phyloP scores from a whole-genome alignment of 2,113 vertebrate species.

The Caracal caracal region DNA sequence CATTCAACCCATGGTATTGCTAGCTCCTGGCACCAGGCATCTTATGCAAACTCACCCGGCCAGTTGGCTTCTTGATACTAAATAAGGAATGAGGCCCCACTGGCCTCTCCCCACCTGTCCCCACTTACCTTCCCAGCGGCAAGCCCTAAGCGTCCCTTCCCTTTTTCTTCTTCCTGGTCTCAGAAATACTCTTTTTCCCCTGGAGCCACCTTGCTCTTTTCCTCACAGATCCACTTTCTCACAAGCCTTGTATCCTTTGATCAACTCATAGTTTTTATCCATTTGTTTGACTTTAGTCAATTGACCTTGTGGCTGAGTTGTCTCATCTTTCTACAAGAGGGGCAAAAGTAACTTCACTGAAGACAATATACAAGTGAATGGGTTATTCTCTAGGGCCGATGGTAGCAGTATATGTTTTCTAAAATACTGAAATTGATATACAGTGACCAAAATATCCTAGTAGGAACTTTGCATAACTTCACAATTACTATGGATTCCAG shows the following conservation, averaged over 20 bases:
- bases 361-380: background rate
- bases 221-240: background rate
- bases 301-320: slow-evolving; percentile 11
- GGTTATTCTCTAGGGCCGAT: background rate
- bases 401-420: background rate
- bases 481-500: slow-evolving; percentile 5
- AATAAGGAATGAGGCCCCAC: background rate
- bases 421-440: slow-evolving; percentile 15
- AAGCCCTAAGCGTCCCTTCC: background rate
- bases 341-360: slow-evolving; percentile 15
- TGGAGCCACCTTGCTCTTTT: background rate
- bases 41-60: background rate
- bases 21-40: background rate
- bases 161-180: slow-evolving; percentile 23
- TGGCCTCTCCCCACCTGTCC: background rate
- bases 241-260: background rate
- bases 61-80: background rate
- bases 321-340: background rate
- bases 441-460: slow-evolving; percentile 27
- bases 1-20: background rate
- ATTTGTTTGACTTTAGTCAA: slow-evolving; percentile 20
- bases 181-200: background rate
- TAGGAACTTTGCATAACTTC: slow-evolving; percentile 30
- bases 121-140: background rate
- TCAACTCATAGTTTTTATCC: slow-evolving; percentile 11